Conservation (phyloP, 2,113 vertebrate species). For the Edolisoma coerulescens region DNA sequence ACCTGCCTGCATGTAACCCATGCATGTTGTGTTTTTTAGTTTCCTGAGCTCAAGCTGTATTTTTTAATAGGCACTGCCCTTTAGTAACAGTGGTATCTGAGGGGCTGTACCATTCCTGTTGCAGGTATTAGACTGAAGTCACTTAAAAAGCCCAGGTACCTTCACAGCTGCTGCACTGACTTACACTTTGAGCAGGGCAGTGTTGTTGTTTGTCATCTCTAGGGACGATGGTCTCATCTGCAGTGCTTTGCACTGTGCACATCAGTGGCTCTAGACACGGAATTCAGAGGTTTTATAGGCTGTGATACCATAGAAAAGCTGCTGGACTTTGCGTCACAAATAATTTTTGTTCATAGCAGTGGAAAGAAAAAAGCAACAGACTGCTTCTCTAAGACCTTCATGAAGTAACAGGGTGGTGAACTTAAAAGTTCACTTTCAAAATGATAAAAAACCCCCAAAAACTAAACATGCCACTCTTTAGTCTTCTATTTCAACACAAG, state of each 20-base stretch:
- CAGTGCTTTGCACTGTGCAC: background rate
- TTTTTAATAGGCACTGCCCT: background rate
- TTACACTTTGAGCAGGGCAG: background rate
- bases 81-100: background rate
- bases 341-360: background rate
- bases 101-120: background rate
- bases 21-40: background rate
- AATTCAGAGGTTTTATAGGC: rapidly evolving
- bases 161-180: background rate
- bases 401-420: background rate
- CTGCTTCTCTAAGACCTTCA: background rate
- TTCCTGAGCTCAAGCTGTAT: background rate
- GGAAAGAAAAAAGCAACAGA: background rate
- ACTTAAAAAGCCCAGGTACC: background rate
- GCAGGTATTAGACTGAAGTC: background rate
- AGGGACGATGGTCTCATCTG: background rate
- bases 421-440: background rate
- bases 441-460: background rate
- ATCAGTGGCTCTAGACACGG: rapidly evolving
- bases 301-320: background rate
- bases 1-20: background rate
- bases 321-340: background rate
- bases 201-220: rapidly evolving
- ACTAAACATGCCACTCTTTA: rapidly evolving
- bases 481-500: background rate